phyloP scores from a whole-genome alignment of 2,113 vertebrate genomes.

The human region GRCh38 chr1:83546001-83546500 shows the following conservation, averaged over 20 bases:
- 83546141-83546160: background rate
- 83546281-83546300: background rate
- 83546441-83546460: background rate
- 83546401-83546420: background rate
- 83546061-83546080: background rate
- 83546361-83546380: background rate
- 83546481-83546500: background rate
- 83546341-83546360: background rate
- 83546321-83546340: background rate
- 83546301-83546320: background rate
- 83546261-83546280: background rate
- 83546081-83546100: background rate
- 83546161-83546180: background rate
- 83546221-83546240: background rate
- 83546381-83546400: background rate
- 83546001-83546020: conserved; percentile 42
- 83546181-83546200: background rate
- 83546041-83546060: conserved; percentile 5
- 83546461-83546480: background rate
- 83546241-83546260: background rate
- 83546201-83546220: background rate
- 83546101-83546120: background rate
- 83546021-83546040: background rate
- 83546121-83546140: background rate
- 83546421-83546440: background rate